Base-by-base conservation (phyloP, 2,113 vertebrate species). In the Scomber colias region DNA sequence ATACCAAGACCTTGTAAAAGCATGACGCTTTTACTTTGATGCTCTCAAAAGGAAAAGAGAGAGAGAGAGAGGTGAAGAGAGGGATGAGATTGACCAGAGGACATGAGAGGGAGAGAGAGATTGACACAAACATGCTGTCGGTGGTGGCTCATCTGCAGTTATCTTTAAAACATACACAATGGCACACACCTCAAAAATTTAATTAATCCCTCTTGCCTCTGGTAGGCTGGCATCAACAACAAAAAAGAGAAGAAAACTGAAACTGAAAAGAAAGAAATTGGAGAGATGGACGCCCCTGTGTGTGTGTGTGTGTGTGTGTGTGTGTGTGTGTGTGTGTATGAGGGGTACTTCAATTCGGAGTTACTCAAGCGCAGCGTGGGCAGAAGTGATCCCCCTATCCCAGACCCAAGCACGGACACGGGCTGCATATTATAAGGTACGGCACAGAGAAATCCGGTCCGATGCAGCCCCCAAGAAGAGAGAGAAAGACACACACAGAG, bases 1-100 rank as follows among this genome's bases (percentile, higher is more conserved):
- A 77, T 48, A 48, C 53, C 27, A 24, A 78, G 21, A 76, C 69
- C 54, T 68, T 64, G 70, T 24, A 55, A 31, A 59, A 69, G 51
- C 79, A 16, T 48, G 63, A 17, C 11, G 57, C 63, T 60, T 86
- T 75, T n/a, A 83, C 71, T 88, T 68, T 80, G 75, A 85, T 46
- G 76, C 35, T 61, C 19, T 61, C 16, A 7, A 27, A 66, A 35
- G 3, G 45, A 11, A 27, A 73, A 56, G 3, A 35, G 24, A 35
- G 19, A 19, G 30, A 11, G 31, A 0, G 4, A 1, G 31, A 7
- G 31, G 31, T 5, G 4, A 10, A 14, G 11, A 45, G 54, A 17
- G 16, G 10, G 35, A 17, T 60, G 68, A 21, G 21, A 13, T 44
- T 27, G 55, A 67, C 15, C 17, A 35, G 13, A 48, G 24, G 15